Percentiles rank a stretch among this genome's conserved stretches.
phyloP scores from a whole-genome alignment of 1,140 invertebrate species.

The Uloborus diversus region DNA sequence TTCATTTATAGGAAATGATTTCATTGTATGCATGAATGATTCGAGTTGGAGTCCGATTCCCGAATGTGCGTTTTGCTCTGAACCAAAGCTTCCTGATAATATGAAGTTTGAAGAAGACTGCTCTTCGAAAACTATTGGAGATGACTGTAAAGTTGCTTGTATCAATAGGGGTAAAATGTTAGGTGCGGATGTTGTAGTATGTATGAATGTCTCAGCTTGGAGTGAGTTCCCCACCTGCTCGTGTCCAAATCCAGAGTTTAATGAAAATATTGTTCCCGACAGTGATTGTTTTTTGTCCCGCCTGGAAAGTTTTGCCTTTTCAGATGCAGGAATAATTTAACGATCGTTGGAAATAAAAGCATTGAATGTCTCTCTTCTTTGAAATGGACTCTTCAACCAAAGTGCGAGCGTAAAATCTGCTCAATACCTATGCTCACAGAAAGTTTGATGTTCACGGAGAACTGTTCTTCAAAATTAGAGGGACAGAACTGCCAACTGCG shows the following conservation, averaged over 20 bases:
- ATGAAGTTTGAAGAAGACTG: neutral
- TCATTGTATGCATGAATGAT: too few relatives aligned
- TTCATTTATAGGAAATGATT: too few relatives aligned
- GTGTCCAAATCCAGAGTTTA: neutral
- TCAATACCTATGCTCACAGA: neutral
- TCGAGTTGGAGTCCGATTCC: too few relatives aligned
- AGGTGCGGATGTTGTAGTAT: neutral
- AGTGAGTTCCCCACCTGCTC: neutral
- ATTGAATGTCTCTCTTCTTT: neutral
- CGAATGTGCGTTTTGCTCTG: neutral
- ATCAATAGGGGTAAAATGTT: neutral
- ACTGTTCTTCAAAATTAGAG: neutral
- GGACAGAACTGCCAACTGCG: neutral
- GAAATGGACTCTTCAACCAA: neutral
- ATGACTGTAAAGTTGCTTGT: neutral
- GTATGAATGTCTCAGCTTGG: neutral
- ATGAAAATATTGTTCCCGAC: neutral
- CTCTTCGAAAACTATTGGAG: neutral
- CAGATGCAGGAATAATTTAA: neutral
- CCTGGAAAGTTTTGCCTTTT: neutral
- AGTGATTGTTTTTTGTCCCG: neutral
- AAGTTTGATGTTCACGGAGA: neutral
- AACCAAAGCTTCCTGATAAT: neutral
- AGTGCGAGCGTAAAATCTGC: neutral
- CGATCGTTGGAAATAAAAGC: neutral